Evolutionary conservation across 1,140 invertebrate genomes (phyloP).

Genomic region (Eumeta japonica): DNA sequence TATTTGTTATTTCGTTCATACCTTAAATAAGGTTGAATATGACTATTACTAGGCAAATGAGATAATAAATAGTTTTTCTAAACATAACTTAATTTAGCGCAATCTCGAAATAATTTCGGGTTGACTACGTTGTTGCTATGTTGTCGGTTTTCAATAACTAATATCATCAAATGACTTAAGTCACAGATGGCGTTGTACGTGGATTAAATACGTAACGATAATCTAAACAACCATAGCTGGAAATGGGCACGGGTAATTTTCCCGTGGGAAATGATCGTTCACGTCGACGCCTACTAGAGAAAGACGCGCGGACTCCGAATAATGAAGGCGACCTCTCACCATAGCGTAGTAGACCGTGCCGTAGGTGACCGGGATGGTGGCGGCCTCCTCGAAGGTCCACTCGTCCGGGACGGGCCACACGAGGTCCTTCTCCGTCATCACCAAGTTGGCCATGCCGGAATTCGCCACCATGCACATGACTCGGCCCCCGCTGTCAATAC

Average conservation of each 20-base stretch:
- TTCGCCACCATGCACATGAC: slow-evolving; percentile 69
- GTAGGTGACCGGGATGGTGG: slow-evolving; percentile 85
- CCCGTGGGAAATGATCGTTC: neutral
- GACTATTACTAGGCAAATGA: too few species aligned
- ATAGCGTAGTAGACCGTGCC: slow-evolving; percentile 83
- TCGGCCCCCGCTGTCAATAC: slow-evolving; percentile 60
- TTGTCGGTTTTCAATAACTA: too few species aligned
- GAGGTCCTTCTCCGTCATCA: slow-evolving; percentile 61
- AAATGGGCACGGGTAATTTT: too few species aligned
- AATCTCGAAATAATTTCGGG: too few species aligned
- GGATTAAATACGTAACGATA: neutral
- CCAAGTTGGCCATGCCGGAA: slow-evolving; percentile 62
- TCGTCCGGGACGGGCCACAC: slow-evolving; percentile 77
- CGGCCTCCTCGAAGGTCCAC: slow-evolving; percentile 85
- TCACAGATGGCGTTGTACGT: neutral
- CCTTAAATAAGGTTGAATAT: too few species aligned
- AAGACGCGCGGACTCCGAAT: neutral
- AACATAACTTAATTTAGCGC: too few species aligned
- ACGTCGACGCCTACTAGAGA: neutral
- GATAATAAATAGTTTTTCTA: too few species aligned
- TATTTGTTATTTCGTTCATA: too few species aligned
- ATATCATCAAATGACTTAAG: too few species aligned
- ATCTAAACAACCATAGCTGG: neutral
- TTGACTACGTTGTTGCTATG: too few species aligned
- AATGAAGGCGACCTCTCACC: too few species aligned